Evolutionary conservation across 2,113 vertebrate genomes (phyloP), one percentile per base, ranked within the genome.

Genomic region (Prionailurus bengalensis): DNA sequence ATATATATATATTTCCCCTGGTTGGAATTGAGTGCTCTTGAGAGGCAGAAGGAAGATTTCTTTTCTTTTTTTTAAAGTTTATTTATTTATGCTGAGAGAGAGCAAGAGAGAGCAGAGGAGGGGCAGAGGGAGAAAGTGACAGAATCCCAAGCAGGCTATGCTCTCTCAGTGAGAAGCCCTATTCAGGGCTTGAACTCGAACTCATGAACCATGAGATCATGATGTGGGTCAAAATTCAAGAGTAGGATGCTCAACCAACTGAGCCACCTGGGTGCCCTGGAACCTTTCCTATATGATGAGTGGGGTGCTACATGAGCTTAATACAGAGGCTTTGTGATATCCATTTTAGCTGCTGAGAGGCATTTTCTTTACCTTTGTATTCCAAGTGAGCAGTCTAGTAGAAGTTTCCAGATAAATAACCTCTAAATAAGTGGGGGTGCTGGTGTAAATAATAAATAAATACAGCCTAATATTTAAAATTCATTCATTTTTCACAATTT

Each of bases 401-500:
- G 2, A 63, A 45, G 29, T 87, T 74, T 95, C n/a, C 53, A 76
- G 70, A 74, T 74, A 91, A 84, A 89, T 91, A 16, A 89, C 36
- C 7, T 78, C 27, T 92, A 55, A 96, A 53, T 58, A 89, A 95
- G 33, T 71, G 25, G 27, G 66, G 33, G 17, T 80, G 10, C 71
- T 88, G 10, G 2, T 74, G 6, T 92, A 93, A 76, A 45, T 58
- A 65, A 42, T 81, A 42, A 70, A 61, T 76, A 68, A 86, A 11
- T 78, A 33, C 12, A 89, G 19, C 36, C 16, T 83, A 27, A 25
- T 71, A 42, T 48, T 51, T 86, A 27, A 89, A 97, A 8, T 8
- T 68, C 25, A 76, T 70, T 85, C 13, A 61, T 33, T 84, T 91
- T 95, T 94, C 51, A 73, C 31, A 80, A 19, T 88, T 94, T 92